These are phyloP conservation scores for Nesogale talazaci DNA, from an alignment of 2,113 vertebrate species.

Conservation along the genomic window DNA sequence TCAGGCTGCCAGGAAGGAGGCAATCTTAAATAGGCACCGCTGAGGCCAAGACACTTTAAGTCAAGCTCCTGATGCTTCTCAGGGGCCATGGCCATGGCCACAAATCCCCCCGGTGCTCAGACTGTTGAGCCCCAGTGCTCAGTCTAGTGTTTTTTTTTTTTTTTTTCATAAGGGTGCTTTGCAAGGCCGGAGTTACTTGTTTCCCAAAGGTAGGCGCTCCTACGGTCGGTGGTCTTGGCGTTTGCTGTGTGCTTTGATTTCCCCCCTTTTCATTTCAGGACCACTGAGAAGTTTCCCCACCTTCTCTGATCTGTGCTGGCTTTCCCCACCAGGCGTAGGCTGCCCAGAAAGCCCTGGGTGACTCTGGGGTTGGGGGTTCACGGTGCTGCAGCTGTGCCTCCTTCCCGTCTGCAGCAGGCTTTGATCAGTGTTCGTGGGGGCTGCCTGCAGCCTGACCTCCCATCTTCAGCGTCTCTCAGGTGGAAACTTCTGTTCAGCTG, in stretches of 20 bases:
- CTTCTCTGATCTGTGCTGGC: conserved; percentile 63
- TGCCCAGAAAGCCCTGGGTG: conserved; percentile 59
- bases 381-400: conserved; percentile 64
- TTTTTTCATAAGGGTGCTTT: conserved; percentile 49
- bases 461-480: conserved; percentile 74
- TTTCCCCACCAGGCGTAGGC: conserved; percentile 76
- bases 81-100: conserved; percentile 29
- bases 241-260: conserved; percentile 75
- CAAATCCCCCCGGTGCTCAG: neutral
- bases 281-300: conserved; percentile 71
- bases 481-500: conserved; percentile 78
- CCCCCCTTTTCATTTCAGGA: conserved; percentile 76
- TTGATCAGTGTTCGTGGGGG: conserved; percentile 71
- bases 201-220: conserved; percentile 71
- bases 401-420: conserved; percentile 53
- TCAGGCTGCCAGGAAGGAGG: conserved; percentile 22
- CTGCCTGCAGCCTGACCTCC: conserved; percentile 63
- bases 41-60: conserved; percentile 52
- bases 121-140: conserved; percentile 45
- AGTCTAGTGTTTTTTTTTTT: conserved; percentile 17
- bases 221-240: conserved; percentile 81
- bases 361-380: conserved; percentile 22
- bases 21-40: conserved; percentile 6
- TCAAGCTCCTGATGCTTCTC: conserved; percentile 45
- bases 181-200: conserved; percentile 74